Evolutionary conservation across 92 coral and sea anemone genomes (phyloP), one percentile per base, ranked within the genome.

Genomic region (Epizoanthus rinbou): DNA sequence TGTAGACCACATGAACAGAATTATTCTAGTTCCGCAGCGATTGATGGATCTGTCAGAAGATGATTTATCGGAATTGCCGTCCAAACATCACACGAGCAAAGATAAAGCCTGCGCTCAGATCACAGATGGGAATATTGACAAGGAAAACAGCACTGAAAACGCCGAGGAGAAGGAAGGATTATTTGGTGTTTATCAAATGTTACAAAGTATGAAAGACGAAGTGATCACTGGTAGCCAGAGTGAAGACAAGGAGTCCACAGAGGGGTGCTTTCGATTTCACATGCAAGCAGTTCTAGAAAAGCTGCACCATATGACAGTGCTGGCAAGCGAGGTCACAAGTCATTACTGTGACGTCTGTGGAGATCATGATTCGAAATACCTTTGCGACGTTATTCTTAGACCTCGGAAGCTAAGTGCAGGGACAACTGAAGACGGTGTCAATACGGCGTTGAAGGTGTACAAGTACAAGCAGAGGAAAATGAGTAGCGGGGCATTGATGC

Each of bases 1-100:
- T 21, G 84, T 89, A 1, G 89, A 89, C 0, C 69, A 85, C 31
- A 89, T 89, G 92, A 85, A 73, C 53, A 75, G 71, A 54, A 85
- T 84, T 17, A 87, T 89, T 15, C 24, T 89, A 37, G 92, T 89
- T 18, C 92, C 92, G 4, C 85, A 82, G n/a, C 86, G 86, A 25
- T 58, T 89, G 59, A 85, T 89, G 50, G 92, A 85, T 62, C 84
- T 89, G 8, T 75, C 92, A 37, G 76, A 62, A 1, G 82, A 78
- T 57, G 64, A 39, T 47, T 63, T 62, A 19, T 17, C 66, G 21
- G 41, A 62, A 23, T 17, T 78, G 14, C 58, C 82, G 1, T 10
- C 47, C 10, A 56, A 53, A 10, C 22, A 57, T 62, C 82, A 78
- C 71, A 41, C 4, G 56, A 78, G 64, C 57, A 69, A 56, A n/a